These are phyloP conservation scores for Zeugodacus cucurbitae DNA, from an alignment of 1,140 invertebrate species.

Conservation along the genomic window DNA sequence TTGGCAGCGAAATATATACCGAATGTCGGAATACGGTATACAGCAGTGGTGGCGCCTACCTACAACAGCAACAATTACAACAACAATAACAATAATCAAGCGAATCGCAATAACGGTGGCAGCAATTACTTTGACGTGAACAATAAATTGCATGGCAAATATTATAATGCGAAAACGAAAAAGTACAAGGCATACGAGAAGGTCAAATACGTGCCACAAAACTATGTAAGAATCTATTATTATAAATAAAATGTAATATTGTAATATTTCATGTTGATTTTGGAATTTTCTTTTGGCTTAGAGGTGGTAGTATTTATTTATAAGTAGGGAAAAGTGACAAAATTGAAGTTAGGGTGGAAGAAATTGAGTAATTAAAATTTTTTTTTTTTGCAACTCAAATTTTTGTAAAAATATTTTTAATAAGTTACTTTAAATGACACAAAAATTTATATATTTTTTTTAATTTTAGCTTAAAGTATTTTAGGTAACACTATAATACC, in stretches of 20 bases:
- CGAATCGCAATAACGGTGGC: neutral
- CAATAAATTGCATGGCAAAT: conserved; percentile 62
- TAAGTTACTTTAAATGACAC: no score
- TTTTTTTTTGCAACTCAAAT: no score
- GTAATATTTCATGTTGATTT: neutral
- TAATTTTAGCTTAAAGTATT: neutral
- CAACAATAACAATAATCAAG: conserved; percentile 25
- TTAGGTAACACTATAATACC: neutral
- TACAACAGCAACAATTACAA: conserved; percentile 33
- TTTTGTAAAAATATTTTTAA: no score
- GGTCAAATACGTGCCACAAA: conserved; percentile 60
- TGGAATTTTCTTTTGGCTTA: no score
- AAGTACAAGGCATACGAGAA: conserved; percentile 66
- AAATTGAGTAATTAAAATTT: neutral
- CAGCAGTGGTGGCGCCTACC: conserved; percentile 51
- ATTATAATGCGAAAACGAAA: conserved; percentile 65
- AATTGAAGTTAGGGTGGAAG: no score
- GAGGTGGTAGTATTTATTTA: conserved; percentile 39
- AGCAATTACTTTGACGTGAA: conserved; percentile 43
- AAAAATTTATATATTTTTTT: neutral
- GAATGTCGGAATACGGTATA: conserved; percentile 60
- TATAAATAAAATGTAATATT: conserved; percentile 43
- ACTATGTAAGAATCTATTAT: conserved; percentile 64
- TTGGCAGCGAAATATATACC: conserved; percentile 61
- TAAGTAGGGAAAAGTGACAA: neutral